Percentiles rank a stretch among this genome's conserved stretches.
Evolutionary conservation across 2,888 invertebrate species (phyloP).

Genomic region (Antheraea assamensis): DNA sequence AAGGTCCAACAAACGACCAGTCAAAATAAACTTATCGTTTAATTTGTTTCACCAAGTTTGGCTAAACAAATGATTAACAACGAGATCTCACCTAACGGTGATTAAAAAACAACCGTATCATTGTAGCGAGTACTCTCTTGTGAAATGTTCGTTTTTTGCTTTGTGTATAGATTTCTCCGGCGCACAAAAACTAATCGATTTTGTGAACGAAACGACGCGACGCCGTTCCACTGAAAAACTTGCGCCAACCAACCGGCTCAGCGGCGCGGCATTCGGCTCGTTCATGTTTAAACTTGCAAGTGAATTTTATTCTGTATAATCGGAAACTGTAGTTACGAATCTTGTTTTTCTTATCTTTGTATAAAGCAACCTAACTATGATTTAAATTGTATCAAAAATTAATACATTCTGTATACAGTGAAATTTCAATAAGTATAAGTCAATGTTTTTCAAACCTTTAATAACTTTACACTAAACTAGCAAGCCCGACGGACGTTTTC

Average conservation of each 20-base stretch:
- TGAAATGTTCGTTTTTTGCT: constrained; percentile 40
- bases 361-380: too few species aligned
- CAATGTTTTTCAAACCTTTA: too few species aligned
- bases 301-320: neutral
- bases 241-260: constrained; percentile 8
- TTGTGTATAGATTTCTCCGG: constrained; percentile 52
- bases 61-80: constrained; percentile 22
- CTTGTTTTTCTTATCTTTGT: neutral
- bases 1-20: neutral
- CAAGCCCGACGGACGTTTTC: too few species aligned
- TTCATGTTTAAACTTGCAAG: neutral
- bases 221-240: constrained; percentile 24
- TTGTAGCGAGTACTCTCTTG: constrained; percentile 43
- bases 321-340: neutral
- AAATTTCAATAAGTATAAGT: too few species aligned
- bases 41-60: constrained; percentile 17
- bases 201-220: constrained; percentile 1
- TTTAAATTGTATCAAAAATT: too few species aligned
- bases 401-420: too few species aligned
- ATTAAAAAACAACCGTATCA: constrained; percentile 41
- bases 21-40: constrained; percentile 15
- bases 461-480: too few species aligned
- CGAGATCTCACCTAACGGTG: constrained; percentile 31
- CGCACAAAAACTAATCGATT: constrained; percentile 57
- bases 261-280: constrained; percentile 17